phyloP scores from a whole-genome alignment of 1,140 invertebrate genomes.

The Brevipalpus yothersi region DNA sequence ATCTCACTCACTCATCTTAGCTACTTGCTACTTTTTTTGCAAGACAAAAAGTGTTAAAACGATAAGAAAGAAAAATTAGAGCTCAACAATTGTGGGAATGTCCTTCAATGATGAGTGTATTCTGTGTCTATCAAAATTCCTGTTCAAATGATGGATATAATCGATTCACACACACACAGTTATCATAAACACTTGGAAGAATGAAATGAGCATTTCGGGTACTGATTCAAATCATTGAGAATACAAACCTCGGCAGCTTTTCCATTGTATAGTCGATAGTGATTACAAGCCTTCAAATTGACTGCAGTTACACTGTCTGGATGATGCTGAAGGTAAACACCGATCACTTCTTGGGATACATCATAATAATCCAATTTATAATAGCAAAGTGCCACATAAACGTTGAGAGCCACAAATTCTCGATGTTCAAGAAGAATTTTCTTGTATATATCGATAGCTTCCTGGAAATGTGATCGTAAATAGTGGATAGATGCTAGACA shows the following conservation, averaged over 20 bases:
- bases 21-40: too few species aligned
- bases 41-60: too few species aligned
- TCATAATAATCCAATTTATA: slow-evolving; percentile 74
- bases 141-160: not conserved
- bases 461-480: slow-evolving; percentile 80
- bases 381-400: slow-evolving; percentile 90
- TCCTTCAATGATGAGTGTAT: too few species aligned
- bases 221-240: slow-evolving; percentile 7
- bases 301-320: slow-evolving; percentile 80
- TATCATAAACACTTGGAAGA: too few species aligned
- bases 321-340: slow-evolving; percentile 72
- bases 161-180: not conserved
- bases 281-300: slow-evolving; percentile 77
- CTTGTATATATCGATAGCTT: slow-evolving; percentile 97
- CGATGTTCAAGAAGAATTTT: slow-evolving; percentile 75
- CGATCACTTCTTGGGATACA: slow-evolving; percentile 69
- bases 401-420: slow-evolving; percentile 75
- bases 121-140: too few species aligned
- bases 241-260: slow-evolving; percentile 55
- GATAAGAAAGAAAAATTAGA: too few species aligned
- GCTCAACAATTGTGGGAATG: too few species aligned
- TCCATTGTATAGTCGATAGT: slow-evolving; percentile 73
- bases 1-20: too few species aligned
- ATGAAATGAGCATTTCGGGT: slow-evolving; percentile 12
- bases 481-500: slow-evolving; percentile 91